A percentile compares a stretch with the other conserved stretches of the same genome.
Conservation (phyloP, 2,797 vertebrate genomes). For the Spatula versicolor region DNA sequence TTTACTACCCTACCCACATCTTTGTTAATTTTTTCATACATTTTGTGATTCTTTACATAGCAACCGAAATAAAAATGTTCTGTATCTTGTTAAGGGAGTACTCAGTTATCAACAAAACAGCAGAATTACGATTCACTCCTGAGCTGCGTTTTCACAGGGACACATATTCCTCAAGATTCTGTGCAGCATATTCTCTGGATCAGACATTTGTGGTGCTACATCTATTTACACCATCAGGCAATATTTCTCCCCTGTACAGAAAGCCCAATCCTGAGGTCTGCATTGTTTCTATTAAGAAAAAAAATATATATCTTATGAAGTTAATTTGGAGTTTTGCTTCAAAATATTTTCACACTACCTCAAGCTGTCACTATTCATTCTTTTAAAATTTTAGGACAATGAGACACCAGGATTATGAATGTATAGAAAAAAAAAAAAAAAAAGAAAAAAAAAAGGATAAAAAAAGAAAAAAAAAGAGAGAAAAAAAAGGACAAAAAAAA, state of each 20-base stretch:
- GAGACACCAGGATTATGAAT: background rate
- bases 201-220: background rate
- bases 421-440: background rate
- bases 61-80: conserved; percentile 37
- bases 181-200: background rate
- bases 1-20: conserved; percentile 20
- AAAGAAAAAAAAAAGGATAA: background rate
- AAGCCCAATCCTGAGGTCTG: background rate
- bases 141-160: conserved; percentile 3
- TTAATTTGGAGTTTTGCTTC: background rate
- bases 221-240: background rate
- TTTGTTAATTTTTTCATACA: conserved; percentile 11
- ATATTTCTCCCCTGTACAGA: background rate
- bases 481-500: too few species aligned
- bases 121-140: background rate
- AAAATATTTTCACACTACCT: background rate
- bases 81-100: conserved; percentile 28
- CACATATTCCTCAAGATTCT: background rate
- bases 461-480: too few species aligned
- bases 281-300: background rate
- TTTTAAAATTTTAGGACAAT: background rate
- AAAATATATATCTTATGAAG: background rate
- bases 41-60: conserved; percentile 42
- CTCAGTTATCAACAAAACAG: background rate
- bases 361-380: background rate